Conservation (phyloP, 2,888 invertebrate species). For the Ophonus ardosiacus region DNA sequence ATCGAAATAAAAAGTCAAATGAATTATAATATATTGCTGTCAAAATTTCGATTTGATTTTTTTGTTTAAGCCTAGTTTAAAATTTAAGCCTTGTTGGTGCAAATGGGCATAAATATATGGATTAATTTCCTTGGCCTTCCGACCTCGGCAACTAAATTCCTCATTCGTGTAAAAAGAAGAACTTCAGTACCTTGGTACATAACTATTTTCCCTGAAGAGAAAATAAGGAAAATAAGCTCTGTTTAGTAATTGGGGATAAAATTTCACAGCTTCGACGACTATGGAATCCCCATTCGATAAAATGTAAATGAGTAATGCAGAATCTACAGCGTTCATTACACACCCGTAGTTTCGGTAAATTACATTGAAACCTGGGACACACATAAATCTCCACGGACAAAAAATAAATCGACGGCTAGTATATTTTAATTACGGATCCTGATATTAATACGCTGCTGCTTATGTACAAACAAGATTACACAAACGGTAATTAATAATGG, state of each 20-base stretch:
- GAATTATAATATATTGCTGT: too few species aligned
- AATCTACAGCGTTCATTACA: slow-evolving; percentile 57
- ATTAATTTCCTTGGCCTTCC: too few species aligned
- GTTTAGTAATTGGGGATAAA: neutral
- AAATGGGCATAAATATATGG: too few species aligned
- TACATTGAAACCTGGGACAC: slow-evolving; percentile 61
- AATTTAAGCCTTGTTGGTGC: too few species aligned
- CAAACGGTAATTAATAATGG: slow-evolving; percentile 61
- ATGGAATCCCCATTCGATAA: slow-evolving; percentile 59
- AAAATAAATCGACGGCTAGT: slow-evolving; percentile 56
- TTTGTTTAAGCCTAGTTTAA: too few species aligned
- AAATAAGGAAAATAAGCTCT: neutral
- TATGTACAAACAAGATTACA: slow-evolving; percentile 60
- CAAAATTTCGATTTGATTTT: too few species aligned
- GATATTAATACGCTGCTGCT: slow-evolving; percentile 38
- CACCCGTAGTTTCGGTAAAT: slow-evolving; percentile 61
- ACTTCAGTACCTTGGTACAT: neutral
- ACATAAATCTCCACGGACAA: slow-evolving; percentile 58
- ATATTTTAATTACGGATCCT: slow-evolving; percentile 61
- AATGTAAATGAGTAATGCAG: slow-evolving; percentile 64
- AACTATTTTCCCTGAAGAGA: neutral
- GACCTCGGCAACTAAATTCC: too few species aligned
- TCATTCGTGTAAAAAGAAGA: too few species aligned
- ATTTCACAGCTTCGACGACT: neutral
- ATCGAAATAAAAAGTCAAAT: too few species aligned